Conservation (phyloP, 2,113 vertebrate genomes). For the Dendropsophus ebraccatus region DNA sequence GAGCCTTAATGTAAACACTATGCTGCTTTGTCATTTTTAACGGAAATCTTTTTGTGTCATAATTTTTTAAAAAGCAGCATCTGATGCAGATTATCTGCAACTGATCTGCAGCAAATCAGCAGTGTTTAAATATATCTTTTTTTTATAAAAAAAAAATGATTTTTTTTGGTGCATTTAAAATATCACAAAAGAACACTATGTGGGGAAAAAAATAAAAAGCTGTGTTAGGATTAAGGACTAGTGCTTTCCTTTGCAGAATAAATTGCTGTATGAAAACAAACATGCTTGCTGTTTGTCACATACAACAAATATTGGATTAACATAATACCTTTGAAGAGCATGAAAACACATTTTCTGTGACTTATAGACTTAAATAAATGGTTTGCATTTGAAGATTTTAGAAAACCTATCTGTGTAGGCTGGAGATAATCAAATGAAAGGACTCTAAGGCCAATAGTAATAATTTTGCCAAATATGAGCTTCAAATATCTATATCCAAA, state of each 20-base stretch:
- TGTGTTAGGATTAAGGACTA: not conserved
- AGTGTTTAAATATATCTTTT: no score
- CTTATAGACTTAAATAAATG: not conserved
- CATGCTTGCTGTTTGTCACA: not conserved
- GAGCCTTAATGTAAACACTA: no score
- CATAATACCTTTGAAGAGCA: conserved; percentile 2
- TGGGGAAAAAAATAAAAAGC: not conserved
- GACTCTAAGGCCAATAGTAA: not conserved
- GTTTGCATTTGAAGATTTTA: not conserved
- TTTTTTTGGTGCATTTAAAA: no score
- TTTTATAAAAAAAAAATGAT: no score
- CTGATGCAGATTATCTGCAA: no score
- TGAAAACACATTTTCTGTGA: not conserved
- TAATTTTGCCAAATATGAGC: not conserved
- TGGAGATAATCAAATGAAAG: not conserved
- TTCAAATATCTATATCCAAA: not conserved
- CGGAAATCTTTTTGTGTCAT: no score
- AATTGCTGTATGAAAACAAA: not conserved
- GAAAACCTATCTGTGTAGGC: not conserved
- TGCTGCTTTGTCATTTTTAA: no score
- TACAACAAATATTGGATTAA: not conserved
- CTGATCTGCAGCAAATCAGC: no score
- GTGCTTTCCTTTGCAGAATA: not conserved
- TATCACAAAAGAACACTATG: no score
- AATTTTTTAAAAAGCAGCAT: no score